Evolutionary conservation across 2,797 vertebrate genomes (phyloP).

Genomic region (Ficedula albicollis): DNA sequence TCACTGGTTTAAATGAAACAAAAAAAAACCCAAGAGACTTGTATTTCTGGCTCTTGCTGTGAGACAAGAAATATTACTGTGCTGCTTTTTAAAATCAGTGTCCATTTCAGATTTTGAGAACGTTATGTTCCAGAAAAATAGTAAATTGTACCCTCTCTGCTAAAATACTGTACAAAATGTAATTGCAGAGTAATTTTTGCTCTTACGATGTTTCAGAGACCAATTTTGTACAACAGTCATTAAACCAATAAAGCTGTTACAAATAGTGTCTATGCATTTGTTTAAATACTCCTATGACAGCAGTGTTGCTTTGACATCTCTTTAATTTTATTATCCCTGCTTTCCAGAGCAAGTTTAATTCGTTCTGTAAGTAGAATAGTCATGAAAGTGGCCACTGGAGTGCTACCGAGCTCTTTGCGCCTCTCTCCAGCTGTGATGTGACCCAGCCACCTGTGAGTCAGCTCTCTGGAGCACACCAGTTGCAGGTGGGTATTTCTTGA

Average conservation of each 20-base stretch:
- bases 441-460: background rate
- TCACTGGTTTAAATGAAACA: background rate
- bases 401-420: accelerated
- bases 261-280: background rate
- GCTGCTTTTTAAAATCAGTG: background rate
- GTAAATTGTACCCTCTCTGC: background rate
- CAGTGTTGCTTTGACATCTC: background rate
- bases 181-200: conserved; percentile 65
- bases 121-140: conserved; percentile 30
- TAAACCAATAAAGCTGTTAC: conserved; percentile 72
- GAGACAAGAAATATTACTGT: conserved; percentile 3
- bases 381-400: background rate
- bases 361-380: background rate
- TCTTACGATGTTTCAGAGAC: conserved; percentile 1
- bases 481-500: background rate
- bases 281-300: background rate
- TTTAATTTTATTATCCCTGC: background rate
- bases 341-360: background rate
- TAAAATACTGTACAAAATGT: conserved; percentile 41
- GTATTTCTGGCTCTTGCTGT: background rate
- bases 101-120: conserved; percentile 43
- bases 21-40: background rate
- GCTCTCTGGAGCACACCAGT: too few relatives aligned
- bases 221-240: conserved; percentile 68
- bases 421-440: background rate